Percentiles rank a stretch among this genome's conserved stretches.
Evolutionary conservation across 2,797 vertebrate genomes (phyloP).

Genomic region (Channa striata): DNA sequence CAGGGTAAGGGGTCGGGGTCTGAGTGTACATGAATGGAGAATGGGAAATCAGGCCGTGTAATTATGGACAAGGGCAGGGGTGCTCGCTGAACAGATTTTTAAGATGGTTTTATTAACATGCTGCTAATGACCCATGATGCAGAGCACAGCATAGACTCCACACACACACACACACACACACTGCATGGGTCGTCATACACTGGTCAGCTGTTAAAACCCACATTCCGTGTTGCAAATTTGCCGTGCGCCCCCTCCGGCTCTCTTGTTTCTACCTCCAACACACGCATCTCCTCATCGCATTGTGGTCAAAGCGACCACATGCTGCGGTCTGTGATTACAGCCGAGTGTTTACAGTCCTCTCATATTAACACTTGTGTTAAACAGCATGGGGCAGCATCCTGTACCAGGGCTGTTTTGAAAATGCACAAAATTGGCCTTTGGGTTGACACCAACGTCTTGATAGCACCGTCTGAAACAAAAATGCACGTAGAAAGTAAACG

Average conservation of each 20-base stretch:
- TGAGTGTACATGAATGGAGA: constrained; percentile 3
- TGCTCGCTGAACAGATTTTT: constrained; percentile 11
- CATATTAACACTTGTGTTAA: constrained; percentile 84
- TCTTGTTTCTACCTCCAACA: constrained; percentile 57
- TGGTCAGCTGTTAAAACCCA: constrained; percentile 49
- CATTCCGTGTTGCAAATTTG: constrained; percentile 43
- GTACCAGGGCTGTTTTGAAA: constrained; percentile 40
- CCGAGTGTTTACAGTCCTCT: constrained; percentile 80
- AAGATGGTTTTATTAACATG: constrained; percentile 44
- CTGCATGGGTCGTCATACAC: constrained; percentile 9
- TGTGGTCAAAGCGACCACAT: constrained; percentile 56
- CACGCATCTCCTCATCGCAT: constrained; percentile 55
- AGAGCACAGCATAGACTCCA: constrained; percentile 24
- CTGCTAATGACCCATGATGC: constrained; percentile 36
- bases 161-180: constrained; percentile 20
- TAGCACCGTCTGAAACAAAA: neutral
- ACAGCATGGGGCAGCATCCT: constrained; percentile 77
- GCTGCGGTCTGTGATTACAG: constrained; percentile 71
- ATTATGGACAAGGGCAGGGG: neutral
- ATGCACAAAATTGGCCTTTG: constrained; percentile 10
- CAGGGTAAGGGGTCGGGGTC: constrained; percentile 34
- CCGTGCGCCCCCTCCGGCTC: constrained; percentile 10
- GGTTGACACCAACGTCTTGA: constrained; percentile 13
- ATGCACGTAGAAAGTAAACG: too few relatives aligned
- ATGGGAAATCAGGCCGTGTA: neutral